A percentile compares a stretch with the other conserved stretches of the same genome.
phyloP scores from a whole-genome alignment of 2,888 invertebrate genomes.

The Seira musarum region DNA sequence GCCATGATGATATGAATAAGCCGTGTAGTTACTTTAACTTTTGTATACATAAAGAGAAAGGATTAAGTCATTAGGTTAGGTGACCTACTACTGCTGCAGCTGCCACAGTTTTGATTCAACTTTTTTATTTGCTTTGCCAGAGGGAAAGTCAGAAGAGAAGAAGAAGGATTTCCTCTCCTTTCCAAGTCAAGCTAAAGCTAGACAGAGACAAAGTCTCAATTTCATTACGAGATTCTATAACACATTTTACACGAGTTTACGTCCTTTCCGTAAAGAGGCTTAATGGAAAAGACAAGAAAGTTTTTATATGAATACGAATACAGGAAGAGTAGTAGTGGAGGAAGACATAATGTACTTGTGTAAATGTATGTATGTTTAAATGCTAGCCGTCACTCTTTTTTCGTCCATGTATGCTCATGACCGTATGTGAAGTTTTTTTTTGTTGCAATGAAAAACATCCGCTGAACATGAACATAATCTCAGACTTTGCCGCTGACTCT shows the following conservation, averaged over 20 bases:
- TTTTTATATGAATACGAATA: too few relatives aligned
- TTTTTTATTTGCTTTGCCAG: conserved; percentile 29
- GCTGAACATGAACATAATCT: neutral
- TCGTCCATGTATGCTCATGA: neutral
- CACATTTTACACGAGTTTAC: neutral
- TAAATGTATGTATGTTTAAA: too few relatives aligned
- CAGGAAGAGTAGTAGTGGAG: neutral
- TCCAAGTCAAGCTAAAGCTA: too few relatives aligned
- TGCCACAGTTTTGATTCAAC: neutral
- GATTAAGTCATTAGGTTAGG: conserved; percentile 52
- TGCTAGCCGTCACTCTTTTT: neutral
- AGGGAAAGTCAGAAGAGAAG: conserved; percentile 16
- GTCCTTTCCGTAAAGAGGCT: neutral
- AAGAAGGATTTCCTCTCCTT: neutral
- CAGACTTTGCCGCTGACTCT: conserved; percentile 3
- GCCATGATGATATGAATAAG: neutral
- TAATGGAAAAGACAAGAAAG: too few relatives aligned
- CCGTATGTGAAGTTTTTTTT: neutral
- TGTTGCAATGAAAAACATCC: conserved; percentile 25
- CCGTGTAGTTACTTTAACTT: conserved; percentile 18
- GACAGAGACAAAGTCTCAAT: conserved; percentile 25
- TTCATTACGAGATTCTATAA: conserved; percentile 18
- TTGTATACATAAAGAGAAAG: neutral
- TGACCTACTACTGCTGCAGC: conserved; percentile 26
- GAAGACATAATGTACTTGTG: neutral